These are phyloP conservation scores for Astropecten irregularis DNA, from an alignment of 53 echinoderm and acorn worm species.

Conservation along the genomic window DNA sequence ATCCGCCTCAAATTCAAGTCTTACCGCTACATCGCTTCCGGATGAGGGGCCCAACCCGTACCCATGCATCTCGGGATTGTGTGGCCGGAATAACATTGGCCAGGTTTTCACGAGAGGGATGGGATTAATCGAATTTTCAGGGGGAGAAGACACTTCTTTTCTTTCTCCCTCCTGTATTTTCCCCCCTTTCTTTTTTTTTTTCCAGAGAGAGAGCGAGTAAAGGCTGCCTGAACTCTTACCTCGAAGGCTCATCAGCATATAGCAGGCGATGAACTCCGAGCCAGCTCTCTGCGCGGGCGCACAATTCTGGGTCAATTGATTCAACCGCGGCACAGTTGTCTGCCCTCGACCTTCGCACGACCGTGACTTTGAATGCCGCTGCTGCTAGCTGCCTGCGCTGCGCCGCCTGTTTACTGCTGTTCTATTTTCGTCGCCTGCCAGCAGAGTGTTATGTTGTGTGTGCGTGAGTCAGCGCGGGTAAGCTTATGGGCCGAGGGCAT, in stretches of 20 bases:
- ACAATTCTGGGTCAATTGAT: conserved; percentile 63
- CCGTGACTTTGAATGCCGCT: conserved; percentile 86
- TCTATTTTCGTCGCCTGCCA: conserved; percentile 70
- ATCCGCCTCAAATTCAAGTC: conserved; percentile 53
- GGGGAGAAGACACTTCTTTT: conserved; percentile 44
- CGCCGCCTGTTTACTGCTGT: conserved; percentile 64
- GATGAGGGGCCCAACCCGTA: conserved; percentile 48
- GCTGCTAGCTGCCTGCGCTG: conserved; percentile 20
- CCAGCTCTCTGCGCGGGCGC: conserved; percentile 38
- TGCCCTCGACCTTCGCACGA: conserved; percentile 88
- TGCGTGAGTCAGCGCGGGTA: conserved; percentile 34
- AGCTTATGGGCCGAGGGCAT: background rate
- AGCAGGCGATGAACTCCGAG: conserved; percentile 49
- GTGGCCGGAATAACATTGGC: conserved; percentile 54
- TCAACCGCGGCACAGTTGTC: conserved; percentile 67
- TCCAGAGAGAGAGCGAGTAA: background rate
- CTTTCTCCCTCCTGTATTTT: background rate
- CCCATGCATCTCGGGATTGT: conserved; percentile 30
- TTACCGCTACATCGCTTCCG: conserved; percentile 57
- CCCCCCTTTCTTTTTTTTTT: too few species aligned
- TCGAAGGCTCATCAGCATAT: conserved; percentile 30
- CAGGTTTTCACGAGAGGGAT: conserved; percentile 47
- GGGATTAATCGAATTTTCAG: conserved; percentile 58
- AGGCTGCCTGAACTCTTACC: conserved; percentile 40
- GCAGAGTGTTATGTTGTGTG: conserved; percentile 41